Evolutionary conservation across 2,888 invertebrate genomes (phyloP).

Genomic region (Synergus itoensis): DNA sequence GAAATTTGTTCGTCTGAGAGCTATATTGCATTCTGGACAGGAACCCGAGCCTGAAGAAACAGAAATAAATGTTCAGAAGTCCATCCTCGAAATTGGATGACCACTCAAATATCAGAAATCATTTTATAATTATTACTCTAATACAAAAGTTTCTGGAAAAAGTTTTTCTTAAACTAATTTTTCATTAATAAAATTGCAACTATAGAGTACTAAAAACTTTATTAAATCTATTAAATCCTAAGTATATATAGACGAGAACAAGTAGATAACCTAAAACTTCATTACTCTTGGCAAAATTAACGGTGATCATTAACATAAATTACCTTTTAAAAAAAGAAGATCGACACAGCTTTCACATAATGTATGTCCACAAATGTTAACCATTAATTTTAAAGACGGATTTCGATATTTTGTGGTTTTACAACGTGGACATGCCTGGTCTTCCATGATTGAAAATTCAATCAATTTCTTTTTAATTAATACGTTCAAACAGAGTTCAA

Average conservation of each 20-base stretch:
- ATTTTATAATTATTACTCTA: too few relatives aligned
- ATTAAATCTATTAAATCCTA: neutral
- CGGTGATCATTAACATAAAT: neutral
- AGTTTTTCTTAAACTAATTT: neutral
- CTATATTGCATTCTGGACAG: constrained; percentile 96
- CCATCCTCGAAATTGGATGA: constrained; percentile 1
- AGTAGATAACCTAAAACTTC: neutral
- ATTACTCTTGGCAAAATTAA: neutral
- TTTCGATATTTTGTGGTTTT: constrained; percentile 98
- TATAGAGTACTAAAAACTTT: neutral
- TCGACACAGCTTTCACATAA: constrained; percentile 99
- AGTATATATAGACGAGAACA: neutral
- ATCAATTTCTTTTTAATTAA: neutral
- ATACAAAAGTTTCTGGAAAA: neutral
- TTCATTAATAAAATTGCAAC: neutral
- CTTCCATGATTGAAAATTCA: constrained; percentile 74
- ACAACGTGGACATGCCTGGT: constrained; percentile 95
- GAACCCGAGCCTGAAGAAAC: constrained; percentile 88
- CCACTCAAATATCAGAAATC: too few relatives aligned
- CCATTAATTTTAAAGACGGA: constrained; percentile 97
- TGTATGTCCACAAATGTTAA: constrained; percentile 98
- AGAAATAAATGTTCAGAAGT: constrained; percentile 46
- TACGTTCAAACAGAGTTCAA: neutral
- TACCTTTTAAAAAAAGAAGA: constrained; percentile 96
- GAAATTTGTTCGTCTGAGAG: constrained; percentile 92